These are phyloP conservation scores for Rhaphigaster nebulosa DNA, from an alignment of 2,888 invertebrate species.

Conservation along the genomic window DNA sequence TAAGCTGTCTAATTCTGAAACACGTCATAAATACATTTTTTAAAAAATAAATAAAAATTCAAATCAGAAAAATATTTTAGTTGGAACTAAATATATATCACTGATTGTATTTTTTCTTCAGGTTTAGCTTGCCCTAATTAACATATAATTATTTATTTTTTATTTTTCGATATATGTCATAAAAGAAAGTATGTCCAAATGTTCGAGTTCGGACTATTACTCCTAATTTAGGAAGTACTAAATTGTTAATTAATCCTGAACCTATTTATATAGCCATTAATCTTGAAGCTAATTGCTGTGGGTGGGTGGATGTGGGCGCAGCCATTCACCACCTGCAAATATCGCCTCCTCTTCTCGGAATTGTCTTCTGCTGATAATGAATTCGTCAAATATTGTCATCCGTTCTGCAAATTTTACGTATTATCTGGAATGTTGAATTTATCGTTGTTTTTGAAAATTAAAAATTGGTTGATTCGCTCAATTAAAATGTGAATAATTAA, in stretches of 20 bases:
- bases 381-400: constrained; percentile 5
- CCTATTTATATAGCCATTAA: background rate
- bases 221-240: background rate
- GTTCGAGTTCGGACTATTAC: background rate
- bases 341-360: background rate
- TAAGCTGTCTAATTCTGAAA: too few relatives aligned
- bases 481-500: too few relatives aligned
- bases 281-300: background rate
- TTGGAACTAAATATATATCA: too few relatives aligned
- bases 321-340: background rate
- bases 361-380: background rate
- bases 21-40: too few relatives aligned
- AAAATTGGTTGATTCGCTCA: too few relatives aligned
- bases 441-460: background rate
- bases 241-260: too few relatives aligned
- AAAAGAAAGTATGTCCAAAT: background rate
- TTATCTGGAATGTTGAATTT: background rate
- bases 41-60: too few relatives aligned
- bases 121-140: too few relatives aligned
- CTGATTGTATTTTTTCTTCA: too few relatives aligned
- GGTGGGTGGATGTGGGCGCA: background rate
- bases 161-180: too few relatives aligned
- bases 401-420: background rate
- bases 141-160: too few relatives aligned
- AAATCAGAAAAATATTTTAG: too few relatives aligned